Base-by-base conservation (phyloP, 2,113 vertebrate species). In the Etheostoma spectabile region DNA sequence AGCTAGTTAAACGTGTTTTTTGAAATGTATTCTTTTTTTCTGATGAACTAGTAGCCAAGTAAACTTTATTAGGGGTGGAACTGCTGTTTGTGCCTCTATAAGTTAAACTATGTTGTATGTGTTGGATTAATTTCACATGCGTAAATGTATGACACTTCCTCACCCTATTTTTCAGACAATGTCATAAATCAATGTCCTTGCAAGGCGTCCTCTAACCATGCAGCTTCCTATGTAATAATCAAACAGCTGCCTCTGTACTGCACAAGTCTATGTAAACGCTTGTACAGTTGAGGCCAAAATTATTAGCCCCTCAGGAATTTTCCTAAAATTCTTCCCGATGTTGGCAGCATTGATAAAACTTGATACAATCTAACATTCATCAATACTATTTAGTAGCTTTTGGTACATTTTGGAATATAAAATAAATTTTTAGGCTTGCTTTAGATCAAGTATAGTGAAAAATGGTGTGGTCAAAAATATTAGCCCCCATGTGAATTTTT, bases 1-100 rank as follows among this genome's bases (percentile, higher is more conserved):
- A 83, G 85, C 86, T 38, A 38, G 49, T 87, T 72, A 56, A 78
- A 66, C 8, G 22, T 73, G 21, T 76, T 63, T 66, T 42, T 80
- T 79, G 56, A 19, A 91, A 83, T 88, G 86, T 88, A 82, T 92
- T 83, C 8, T 74, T 84, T 72, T 46, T 68, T 68, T 53, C 6
- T 69, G 19, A 22, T 38, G 21, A 38, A 53, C 24, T 27, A 52
- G 1, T 38, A 22, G 22, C 49, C 15, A 69, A 55, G 22, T 72
- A 30, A 42, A 80, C 38, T 38, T 55, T 11, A 53, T 16, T 79
- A 68, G 59, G 30, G 52, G 66, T 71, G 16, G 79, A 83, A 72
- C 48, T 72, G 38, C 45, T 71, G 30, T 83, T 64, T 66, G 71
- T 81, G 68, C 38, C 65, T 67, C 60, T 49, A 18, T 53, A 56